phyloP scores from a whole-genome alignment of 2,888 invertebrate species.

The Calliphora vomitoria region DNA sequence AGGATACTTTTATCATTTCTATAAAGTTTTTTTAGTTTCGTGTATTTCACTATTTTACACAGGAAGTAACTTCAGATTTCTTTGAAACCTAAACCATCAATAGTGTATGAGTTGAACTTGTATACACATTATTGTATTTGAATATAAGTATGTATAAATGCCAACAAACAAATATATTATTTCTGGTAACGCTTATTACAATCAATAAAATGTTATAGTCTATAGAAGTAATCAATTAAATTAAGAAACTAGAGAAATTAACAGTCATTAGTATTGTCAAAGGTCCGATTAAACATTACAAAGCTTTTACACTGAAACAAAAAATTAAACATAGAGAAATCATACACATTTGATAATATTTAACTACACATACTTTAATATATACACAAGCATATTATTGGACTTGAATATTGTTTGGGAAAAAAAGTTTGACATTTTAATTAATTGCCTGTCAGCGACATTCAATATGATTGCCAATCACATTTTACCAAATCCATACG shows the following conservation, averaged over 20 bases:
- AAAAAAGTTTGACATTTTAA: conserved; percentile 62
- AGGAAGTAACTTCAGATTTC: no score
- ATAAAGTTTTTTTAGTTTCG: no score
- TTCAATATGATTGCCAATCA: conserved; percentile 58
- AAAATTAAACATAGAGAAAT: neutral
- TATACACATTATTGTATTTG: no score
- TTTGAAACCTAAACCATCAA: no score
- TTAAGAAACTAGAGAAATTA: conserved; percentile 13
- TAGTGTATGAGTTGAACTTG: no score
- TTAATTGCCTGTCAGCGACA: conserved; percentile 72
- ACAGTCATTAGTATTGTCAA: conserved; percentile 38
- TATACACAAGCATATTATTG: neutral
- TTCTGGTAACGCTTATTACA: neutral
- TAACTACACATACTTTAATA: neutral
- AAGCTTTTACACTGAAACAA: neutral
- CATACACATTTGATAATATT: neutral
- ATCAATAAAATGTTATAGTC: neutral
- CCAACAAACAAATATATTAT: no score
- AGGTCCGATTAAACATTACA: conserved; percentile 26
- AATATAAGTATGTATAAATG: no score
- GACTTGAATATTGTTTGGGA: conserved; percentile 20
- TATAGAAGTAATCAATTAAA: conserved; percentile 48
- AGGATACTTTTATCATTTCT: no score
- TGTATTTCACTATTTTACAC: no score
- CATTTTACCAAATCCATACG: conserved; percentile 32